These are phyloP conservation scores for Hemistola chrysoprasaria DNA, from an alignment of 2,888 invertebrate genomes.

Conservation along the genomic window DNA sequence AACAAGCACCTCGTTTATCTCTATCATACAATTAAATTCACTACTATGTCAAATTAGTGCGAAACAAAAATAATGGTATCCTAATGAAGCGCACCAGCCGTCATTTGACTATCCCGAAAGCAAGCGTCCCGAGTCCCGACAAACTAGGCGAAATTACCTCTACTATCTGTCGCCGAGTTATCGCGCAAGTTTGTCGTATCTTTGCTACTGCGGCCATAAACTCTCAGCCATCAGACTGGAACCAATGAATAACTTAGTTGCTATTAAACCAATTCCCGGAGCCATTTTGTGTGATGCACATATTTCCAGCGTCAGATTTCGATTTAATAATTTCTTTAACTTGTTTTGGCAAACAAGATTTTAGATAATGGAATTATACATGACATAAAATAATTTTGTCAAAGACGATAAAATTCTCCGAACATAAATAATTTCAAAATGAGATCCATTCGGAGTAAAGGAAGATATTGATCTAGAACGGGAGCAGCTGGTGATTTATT, in stretches of 20 bases:
- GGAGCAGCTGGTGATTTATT: constrained; percentile 24
- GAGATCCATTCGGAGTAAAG: constrained; percentile 11
- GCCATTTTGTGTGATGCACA: too few species aligned
- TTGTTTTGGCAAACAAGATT: too few species aligned
- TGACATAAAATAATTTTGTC: too few species aligned
- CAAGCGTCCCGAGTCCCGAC: constrained; percentile 32
- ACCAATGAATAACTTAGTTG: constrained; percentile 44
- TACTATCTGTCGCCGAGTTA: constrained; percentile 34
- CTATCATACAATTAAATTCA: too few species aligned
- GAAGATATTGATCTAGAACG: constrained; percentile 15
- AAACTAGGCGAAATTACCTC: constrained; percentile 43
- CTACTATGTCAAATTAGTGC: too few species aligned
- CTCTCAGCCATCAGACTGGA: constrained; percentile 39
- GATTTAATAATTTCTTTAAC: too few species aligned
- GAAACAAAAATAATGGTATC: too few species aligned
- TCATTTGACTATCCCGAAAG: constrained; percentile 35
- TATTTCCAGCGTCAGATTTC: too few species aligned
- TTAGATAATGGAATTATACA: too few species aligned
- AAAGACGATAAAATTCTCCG: neutral
- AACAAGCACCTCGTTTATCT: too few species aligned
- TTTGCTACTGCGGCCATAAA: constrained; percentile 37
- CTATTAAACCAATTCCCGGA: too few species aligned
- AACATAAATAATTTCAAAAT: constrained; percentile 11
- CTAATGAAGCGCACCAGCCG: too few species aligned
- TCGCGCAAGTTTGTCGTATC: constrained; percentile 38